These are phyloP conservation scores for Aplysia californica DNA, from an alignment of 1,140 invertebrate species.

Conservation along the genomic window DNA sequence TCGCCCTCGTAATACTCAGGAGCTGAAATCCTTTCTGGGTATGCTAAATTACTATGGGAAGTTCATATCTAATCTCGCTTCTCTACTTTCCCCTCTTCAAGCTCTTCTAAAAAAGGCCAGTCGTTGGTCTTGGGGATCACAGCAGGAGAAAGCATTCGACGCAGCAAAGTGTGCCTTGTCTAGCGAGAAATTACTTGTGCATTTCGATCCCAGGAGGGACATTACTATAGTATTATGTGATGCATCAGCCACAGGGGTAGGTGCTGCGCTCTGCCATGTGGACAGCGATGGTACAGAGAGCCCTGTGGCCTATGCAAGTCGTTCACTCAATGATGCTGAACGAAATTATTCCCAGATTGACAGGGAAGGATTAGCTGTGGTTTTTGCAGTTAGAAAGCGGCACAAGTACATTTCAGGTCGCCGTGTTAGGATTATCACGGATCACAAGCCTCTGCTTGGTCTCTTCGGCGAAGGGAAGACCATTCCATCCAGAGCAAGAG, in stretches of 20 bases:
- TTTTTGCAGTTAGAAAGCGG: slow-evolving; percentile 66
- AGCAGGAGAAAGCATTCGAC: slow-evolving; percentile 1
- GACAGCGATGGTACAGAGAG: slow-evolving; percentile 29
- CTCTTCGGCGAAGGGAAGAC: slow-evolving; percentile 61
- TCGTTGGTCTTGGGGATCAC: slow-evolving; percentile 33
- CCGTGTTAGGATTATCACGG: slow-evolving; percentile 66
- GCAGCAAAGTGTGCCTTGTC: slow-evolving; percentile 52
- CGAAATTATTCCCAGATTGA: slow-evolving; percentile 71
- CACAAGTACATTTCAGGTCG: slow-evolving; percentile 70
- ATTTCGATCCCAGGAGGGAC: slow-evolving; percentile 23
- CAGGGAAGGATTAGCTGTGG: slow-evolving; percentile 70
- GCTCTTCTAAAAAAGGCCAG: slow-evolving; percentile 30
- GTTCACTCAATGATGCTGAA: slow-evolving; percentile 66
- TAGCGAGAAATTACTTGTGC: slow-evolving; percentile 57
- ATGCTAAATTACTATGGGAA: not conserved
- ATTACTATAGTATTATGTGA: slow-evolving; percentile 69
- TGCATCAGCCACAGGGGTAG: slow-evolving; percentile 68
- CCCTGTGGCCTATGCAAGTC: slow-evolving; percentile 68
- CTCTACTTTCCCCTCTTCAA: too few relatives aligned
- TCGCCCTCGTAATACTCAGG: not conserved
- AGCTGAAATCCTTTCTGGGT: not conserved
- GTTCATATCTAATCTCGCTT: not conserved
- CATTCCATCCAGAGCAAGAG: slow-evolving; percentile 56
- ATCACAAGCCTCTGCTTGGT: slow-evolving; percentile 67
- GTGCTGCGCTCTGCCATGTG: slow-evolving; percentile 38